Percentiles rank a stretch among this genome's conserved stretches.
Evolutionary conservation across 2,113 vertebrate species (phyloP).

Genomic region (Erythrolamprus reginae): DNA sequence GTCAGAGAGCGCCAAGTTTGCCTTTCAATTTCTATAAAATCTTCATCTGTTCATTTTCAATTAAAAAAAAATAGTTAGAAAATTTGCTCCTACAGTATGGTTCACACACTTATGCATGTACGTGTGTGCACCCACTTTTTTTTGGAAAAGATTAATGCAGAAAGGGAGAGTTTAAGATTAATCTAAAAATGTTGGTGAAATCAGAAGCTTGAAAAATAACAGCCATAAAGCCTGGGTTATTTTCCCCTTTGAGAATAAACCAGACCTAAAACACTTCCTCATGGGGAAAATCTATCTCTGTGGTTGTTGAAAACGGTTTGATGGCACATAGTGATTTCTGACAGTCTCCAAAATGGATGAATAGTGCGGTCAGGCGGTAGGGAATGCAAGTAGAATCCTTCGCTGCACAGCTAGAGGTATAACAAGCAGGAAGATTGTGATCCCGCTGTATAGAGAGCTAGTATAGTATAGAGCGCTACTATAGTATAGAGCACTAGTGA

Average conservation of each 20-base stretch:
- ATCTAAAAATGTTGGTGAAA: neutral
- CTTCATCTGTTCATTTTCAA: neutral
- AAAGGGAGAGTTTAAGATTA: neutral
- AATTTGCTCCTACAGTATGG: neutral
- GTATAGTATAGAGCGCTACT: too few species aligned
- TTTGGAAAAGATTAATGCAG: neutral
- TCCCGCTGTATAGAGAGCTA: too few species aligned
- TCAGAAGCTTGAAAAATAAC: neutral
- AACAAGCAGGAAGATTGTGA: too few species aligned
- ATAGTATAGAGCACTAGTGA: too few species aligned
- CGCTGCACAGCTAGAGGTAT: too few species aligned
- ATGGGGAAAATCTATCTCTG: neutral
- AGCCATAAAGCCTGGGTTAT: neutral
- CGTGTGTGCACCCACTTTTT: neutral
- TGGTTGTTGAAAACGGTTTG: neutral
- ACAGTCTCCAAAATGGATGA: too few species aligned
- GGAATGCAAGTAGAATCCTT: too few species aligned
- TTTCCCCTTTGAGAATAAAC: neutral
- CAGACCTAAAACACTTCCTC: neutral
- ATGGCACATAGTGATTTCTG: neutral
- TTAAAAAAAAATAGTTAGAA: neutral
- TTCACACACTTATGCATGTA: neutral
- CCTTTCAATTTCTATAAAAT: neutral
- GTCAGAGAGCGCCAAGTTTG: neutral
- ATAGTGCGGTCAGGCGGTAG: too few species aligned